These are phyloP conservation scores for Reticulitermes speratus DNA, from an alignment of 1,140 invertebrate species.

Conservation along the genomic window DNA sequence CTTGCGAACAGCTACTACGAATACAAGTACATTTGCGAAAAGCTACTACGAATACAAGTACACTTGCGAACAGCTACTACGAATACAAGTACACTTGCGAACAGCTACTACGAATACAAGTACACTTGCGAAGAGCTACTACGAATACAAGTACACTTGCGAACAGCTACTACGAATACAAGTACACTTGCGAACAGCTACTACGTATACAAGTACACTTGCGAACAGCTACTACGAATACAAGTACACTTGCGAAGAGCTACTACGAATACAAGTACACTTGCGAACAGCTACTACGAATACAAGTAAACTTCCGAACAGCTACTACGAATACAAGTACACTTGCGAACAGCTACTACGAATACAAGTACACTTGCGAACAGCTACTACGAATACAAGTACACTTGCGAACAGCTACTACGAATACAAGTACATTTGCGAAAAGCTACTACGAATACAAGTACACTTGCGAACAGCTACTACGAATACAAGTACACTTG, in stretches of 20 bases:
- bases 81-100: background rate
- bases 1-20: background rate
- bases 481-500: background rate
- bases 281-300: too few species aligned
- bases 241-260: background rate
- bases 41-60: too few species aligned
- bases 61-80: background rate
- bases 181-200: too few species aligned
- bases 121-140: too few species aligned
- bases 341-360: background rate
- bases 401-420: background rate
- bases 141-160: too few species aligned
- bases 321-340: background rate
- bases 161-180: background rate
- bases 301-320: too few species aligned
- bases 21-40: background rate
- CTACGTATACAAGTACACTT: too few species aligned
- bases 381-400: background rate
- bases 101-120: background rate
- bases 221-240: background rate
- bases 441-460: too few species aligned
- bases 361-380: conserved; percentile 1
- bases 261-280: background rate
- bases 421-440: background rate
- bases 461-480: too few species aligned